phyloP scores from a whole-genome alignment of 2,113 vertebrate species.

The Charina bottae region DNA sequence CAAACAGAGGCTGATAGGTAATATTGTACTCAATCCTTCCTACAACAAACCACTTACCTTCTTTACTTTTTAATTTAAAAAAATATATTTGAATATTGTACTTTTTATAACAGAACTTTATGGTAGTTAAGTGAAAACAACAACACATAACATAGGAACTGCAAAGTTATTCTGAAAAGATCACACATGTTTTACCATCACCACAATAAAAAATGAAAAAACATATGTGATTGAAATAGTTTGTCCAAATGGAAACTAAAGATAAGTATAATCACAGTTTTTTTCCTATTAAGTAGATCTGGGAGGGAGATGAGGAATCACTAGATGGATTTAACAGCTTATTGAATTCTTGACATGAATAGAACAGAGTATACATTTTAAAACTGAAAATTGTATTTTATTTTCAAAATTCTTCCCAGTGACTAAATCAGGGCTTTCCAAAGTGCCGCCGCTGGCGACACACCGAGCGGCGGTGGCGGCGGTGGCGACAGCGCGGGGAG shows the following conservation, averaged over 20 bases:
- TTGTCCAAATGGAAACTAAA: conserved; percentile 63
- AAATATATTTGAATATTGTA: conserved; percentile 29
- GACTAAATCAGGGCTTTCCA: too few species aligned
- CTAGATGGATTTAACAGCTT: conserved; percentile 64
- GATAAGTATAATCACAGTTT: conserved; percentile 62
- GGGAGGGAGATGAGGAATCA: conserved; percentile 40
- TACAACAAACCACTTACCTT: neutral
- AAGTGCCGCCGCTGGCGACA: too few species aligned
- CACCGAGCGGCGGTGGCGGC: too few species aligned
- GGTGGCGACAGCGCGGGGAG: too few species aligned
- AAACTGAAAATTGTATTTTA: conserved; percentile 29
- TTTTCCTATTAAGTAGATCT: conserved; percentile 41
- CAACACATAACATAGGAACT: conserved; percentile 44
- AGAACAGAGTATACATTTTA: conserved; percentile 51
- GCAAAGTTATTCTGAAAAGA: conserved; percentile 56
- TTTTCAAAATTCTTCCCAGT: conserved; percentile 20
- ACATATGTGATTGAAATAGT: conserved; percentile 60
- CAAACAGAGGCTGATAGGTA: conserved; percentile 1
- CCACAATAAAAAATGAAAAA: conserved; percentile 65
- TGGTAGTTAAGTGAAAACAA: conserved; percentile 44
- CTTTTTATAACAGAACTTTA: conserved; percentile 18
- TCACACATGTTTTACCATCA: conserved; percentile 57
- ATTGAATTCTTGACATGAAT: conserved; percentile 38
- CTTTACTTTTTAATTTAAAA: conserved; percentile 11
- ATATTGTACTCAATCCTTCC: neutral